phyloP scores from a whole-genome alignment of 2,797 vertebrate species.

The Chanos chanos region DNA sequence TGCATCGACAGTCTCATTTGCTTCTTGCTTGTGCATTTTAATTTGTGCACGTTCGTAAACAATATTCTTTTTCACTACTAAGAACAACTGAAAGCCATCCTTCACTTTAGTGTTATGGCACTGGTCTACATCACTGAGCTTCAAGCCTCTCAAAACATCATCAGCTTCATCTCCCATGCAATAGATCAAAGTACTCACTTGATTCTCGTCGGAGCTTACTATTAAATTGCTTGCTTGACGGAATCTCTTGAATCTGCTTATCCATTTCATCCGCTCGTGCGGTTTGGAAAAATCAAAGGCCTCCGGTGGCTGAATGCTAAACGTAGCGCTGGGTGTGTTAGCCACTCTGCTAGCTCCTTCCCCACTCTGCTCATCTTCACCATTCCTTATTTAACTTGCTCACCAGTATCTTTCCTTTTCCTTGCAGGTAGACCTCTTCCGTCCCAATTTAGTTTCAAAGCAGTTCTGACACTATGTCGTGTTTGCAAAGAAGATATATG shows the following conservation, averaged over 20 bases:
- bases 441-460: no score
- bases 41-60: not conserved
- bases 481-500: not conserved
- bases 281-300: conserved; percentile 26
- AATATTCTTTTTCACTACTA: conserved; percentile 10
- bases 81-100: not conserved
- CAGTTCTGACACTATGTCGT: not conserved
- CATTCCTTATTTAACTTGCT: not conserved
- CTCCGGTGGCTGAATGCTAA: conserved; percentile 3
- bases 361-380: no score
- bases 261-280: conserved; percentile 28
- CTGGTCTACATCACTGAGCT: not conserved
- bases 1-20: not conserved
- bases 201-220: conserved; percentile 7
- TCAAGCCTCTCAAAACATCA: conserved; percentile 4
- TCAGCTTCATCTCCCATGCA: conserved; percentile 17
- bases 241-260: conserved; percentile 18
- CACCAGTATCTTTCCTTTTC: not conserved
- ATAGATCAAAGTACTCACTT: conserved; percentile 17
- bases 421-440: no score
- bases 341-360: not conserved
- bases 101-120: not conserved
- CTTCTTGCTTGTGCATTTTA: not conserved
- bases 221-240: conserved; percentile 4
- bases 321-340: not conserved